Percentiles rank a stretch among this genome's conserved stretches.
Conservation (phyloP, 2,888 invertebrate species). For the Pheosia tremula region DNA sequence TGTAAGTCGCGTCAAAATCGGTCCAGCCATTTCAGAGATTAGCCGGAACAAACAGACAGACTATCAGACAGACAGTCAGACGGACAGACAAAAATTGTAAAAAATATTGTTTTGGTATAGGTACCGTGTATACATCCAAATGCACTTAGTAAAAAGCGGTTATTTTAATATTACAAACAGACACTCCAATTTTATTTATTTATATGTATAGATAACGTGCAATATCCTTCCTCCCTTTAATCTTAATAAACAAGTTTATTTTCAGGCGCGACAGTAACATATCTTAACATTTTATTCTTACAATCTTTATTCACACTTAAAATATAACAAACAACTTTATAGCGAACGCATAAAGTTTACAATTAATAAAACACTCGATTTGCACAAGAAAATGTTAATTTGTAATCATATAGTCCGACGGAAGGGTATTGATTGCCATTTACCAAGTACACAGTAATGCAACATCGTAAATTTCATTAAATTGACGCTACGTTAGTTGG, state of each 20-base stretch:
- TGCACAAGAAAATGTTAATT: neutral
- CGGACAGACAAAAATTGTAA: too few relatives aligned
- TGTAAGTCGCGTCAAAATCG: too few relatives aligned
- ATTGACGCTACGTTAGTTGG: slow-evolving; percentile 55
- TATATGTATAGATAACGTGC: neutral
- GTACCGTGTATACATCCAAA: too few relatives aligned
- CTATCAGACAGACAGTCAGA: too few relatives aligned
- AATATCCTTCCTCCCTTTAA: slow-evolving; percentile 6
- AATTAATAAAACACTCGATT: neutral
- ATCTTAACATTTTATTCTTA: slow-evolving; percentile 25
- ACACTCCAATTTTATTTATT: too few relatives aligned
- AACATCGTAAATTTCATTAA: slow-evolving; percentile 54
- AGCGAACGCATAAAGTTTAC: neutral
- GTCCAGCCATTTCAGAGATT: too few relatives aligned
- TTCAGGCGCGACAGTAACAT: slow-evolving; percentile 45
- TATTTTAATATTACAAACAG: too few relatives aligned
- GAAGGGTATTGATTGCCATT: slow-evolving; percentile 52
- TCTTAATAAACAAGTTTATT: slow-evolving; percentile 30
- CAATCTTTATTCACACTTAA: neutral
- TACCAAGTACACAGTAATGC: slow-evolving; percentile 40
- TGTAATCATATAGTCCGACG: slow-evolving; percentile 24
- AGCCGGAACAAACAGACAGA: too few relatives aligned
- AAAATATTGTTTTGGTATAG: too few relatives aligned
- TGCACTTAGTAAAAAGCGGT: too few relatives aligned
- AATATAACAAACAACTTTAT: neutral